phyloP scores from a whole-genome alignment of 2,888 invertebrate species.

The Sphaerophoria taeniata region DNA sequence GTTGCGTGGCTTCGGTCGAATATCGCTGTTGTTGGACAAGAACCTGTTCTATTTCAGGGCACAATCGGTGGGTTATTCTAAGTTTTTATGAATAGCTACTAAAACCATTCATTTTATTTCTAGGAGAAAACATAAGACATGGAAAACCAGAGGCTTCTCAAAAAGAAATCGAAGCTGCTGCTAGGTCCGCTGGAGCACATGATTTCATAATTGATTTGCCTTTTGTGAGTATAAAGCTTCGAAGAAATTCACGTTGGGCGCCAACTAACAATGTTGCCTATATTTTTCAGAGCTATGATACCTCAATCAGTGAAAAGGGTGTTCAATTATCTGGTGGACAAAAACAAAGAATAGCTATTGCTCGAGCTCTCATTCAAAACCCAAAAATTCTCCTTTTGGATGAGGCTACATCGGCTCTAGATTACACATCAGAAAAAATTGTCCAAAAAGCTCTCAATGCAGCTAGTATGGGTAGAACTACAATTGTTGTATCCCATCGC shows the following conservation, averaged over 20 bases:
- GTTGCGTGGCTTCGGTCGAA: conserved; percentile 89
- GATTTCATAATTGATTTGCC: conserved; percentile 89
- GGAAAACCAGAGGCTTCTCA: conserved; percentile 88
- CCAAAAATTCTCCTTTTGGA: conserved; percentile 90
- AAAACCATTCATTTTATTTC: not conserved
- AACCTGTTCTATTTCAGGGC: conserved; percentile 92
- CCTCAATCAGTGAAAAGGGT: conserved; percentile 90
- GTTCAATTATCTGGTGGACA: conserved; percentile 92
- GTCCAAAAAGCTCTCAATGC: conserved; percentile 91
- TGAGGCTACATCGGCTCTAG: conserved; percentile 93
- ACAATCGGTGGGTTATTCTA: conserved; percentile 84
- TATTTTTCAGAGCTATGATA: conserved; percentile 87
- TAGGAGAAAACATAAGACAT: conserved; percentile 86
- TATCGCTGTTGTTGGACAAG: conserved; percentile 93
- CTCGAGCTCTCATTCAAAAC: conserved; percentile 89
- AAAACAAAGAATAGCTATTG: conserved; percentile 92
- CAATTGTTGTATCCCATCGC: conserved; percentile 89
- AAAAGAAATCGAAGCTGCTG: conserved; percentile 87
- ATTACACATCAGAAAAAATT: conserved; percentile 90
- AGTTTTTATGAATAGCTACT: not conserved
- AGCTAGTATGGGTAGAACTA: conserved; percentile 89
- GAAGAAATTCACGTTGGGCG: not conserved
- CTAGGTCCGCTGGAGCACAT: conserved; percentile 89
- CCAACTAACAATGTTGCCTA: too few relatives aligned
- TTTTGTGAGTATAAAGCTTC: conserved; percentile 83